phyloP scores from a whole-genome alignment of 2,888 invertebrate species.

The Lepidochrysops patricia region DNA sequence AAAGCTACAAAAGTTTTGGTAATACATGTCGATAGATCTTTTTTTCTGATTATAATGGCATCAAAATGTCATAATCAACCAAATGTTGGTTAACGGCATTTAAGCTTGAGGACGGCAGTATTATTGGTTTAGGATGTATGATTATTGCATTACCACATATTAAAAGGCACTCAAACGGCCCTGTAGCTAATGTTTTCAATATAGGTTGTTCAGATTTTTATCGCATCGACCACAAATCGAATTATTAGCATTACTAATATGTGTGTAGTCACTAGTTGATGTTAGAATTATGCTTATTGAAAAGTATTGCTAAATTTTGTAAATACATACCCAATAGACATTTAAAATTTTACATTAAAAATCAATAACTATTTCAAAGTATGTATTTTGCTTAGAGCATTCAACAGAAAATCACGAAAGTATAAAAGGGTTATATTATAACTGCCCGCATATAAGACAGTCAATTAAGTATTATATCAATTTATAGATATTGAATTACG shows the following conservation, averaged over 20 bases:
- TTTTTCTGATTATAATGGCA: too few species aligned
- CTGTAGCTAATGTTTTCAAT: neutral
- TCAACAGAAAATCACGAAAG: too few species aligned
- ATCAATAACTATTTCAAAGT: neutral
- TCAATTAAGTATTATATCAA: too few species aligned
- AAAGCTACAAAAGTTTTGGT: too few species aligned
- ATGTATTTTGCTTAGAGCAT: neutral
- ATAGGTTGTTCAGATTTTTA: neutral
- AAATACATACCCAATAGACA: neutral
- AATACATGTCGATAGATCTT: too few species aligned
- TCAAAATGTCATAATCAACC: too few species aligned
- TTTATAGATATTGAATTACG: neutral
- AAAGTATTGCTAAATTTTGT: neutral
- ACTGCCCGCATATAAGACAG: too few species aligned
- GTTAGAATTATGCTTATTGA: neutral
- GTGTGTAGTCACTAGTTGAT: slow-evolving; percentile 1
- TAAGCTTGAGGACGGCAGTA: too few species aligned
- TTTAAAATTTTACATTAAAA: neutral
- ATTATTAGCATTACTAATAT: neutral
- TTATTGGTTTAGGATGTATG: neutral
- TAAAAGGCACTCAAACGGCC: neutral
- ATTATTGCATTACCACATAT: neutral
- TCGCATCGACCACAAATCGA: neutral
- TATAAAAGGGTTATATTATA: too few species aligned
- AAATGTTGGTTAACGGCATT: too few species aligned